Evolutionary conservation across 1,140 invertebrate species (phyloP), one percentile per base, ranked within the genome.

Genomic region (Bombus confusus): DNA sequence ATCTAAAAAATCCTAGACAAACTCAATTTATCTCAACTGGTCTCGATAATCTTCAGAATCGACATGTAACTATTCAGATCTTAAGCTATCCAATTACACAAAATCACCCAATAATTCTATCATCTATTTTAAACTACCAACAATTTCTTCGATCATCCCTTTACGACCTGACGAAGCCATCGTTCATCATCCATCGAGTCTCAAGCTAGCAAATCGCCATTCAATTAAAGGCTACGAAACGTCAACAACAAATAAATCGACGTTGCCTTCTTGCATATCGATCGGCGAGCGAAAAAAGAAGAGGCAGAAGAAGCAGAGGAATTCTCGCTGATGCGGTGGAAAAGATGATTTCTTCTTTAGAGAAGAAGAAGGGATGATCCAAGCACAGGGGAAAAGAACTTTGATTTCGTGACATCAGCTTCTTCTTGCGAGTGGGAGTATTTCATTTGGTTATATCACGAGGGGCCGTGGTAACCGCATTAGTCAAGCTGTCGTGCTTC

Each of bases 401-500:
- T 86, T 82, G 85, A 86, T 86, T 83, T 83, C 80, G 85, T 83
- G 85, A 80, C 80, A 83, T 86, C 80, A 83, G 80, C 80, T 86
- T 25, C 64, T 85, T 80, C 83, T 41, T n/a, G 31, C 66, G 43
- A 74, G 77, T 39, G 34, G 57, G 64, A 59, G 68, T 86, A 84
- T 87, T 87, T 77, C 86, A 85, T 87, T 87, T 85, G 76, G 86
- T 85, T 85, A 85, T 78, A 83, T 79, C 52, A 47, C 39, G 76
- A 77, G 77, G 75, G 75, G 76, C 59, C n/a, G 52, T 72, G 13
- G 66, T 87, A 88, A 87, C 87, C 76, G 76, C 85, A 88, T 88
- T 87, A 88, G 87, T 88, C 87, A 87, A 87, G 80, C 87, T 87
- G 86, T 88, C 87, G 81, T 87, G 75, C 86, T 57, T 87, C 86